phyloP scores from a whole-genome alignment of 2,888 invertebrate genomes.

The Peribatodes rhomboidaria region DNA sequence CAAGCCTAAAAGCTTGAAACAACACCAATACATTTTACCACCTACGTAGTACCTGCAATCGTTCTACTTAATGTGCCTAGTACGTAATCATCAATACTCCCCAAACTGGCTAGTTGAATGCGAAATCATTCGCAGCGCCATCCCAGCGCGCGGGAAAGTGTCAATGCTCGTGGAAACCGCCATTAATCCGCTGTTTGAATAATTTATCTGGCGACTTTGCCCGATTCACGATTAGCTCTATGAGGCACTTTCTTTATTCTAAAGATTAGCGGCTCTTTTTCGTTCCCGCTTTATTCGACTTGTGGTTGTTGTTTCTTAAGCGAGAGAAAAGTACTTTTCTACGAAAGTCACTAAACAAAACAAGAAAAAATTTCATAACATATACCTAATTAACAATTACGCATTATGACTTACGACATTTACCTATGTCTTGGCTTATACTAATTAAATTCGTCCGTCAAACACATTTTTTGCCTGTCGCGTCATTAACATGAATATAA shows the following conservation, averaged over 20 bases:
- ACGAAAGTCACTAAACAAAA: too few species aligned
- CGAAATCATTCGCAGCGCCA: slow-evolving; percentile 41
- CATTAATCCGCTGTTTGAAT: slow-evolving; percentile 58
- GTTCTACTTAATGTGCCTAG: neutral
- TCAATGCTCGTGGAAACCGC: slow-evolving; percentile 55
- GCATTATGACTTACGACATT: too few species aligned
- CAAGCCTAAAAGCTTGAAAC: too few species aligned
- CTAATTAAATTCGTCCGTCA: neutral
- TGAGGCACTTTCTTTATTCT: slow-evolving; percentile 46
- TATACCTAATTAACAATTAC: too few species aligned
- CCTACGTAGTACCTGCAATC: too few species aligned
- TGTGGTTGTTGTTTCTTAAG: slow-evolving; percentile 20
- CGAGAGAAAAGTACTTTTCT: neutral
- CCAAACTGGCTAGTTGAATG: slow-evolving; percentile 33
- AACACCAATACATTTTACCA: too few species aligned
- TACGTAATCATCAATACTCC: slow-evolving; percentile 15
- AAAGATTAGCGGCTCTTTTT: slow-evolving; percentile 42
- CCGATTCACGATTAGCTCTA: slow-evolving; percentile 48
- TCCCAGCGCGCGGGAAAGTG: slow-evolving; percentile 47
- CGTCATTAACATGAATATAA: neutral
- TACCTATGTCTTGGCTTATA: neutral
- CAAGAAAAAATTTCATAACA: too few species aligned
- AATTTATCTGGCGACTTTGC: slow-evolving; percentile 54
- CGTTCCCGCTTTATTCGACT: slow-evolving; percentile 27
- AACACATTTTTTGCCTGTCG: neutral